A percentile compares a stretch with the other conserved stretches of the same genome.
Conservation (phyloP, 2,113 vertebrate genomes). For the Dissostichus mawsoni region DNA sequence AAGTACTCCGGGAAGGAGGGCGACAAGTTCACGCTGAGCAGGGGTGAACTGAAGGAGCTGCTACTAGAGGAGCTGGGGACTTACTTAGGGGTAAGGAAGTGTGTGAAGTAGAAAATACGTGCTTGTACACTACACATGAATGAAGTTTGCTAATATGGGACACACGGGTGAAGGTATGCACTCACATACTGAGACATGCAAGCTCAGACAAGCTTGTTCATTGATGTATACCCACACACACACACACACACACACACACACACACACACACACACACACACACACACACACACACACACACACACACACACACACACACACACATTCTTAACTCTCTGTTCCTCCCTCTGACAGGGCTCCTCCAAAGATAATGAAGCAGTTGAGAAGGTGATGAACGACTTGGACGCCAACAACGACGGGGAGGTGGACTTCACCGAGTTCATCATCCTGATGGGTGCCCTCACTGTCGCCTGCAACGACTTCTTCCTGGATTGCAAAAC, state of each 20-base stretch:
- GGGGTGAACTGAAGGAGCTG: constrained; percentile 88
- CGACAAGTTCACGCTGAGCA: constrained; percentile 88
- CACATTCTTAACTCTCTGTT: constrained; percentile 39
- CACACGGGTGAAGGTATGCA: constrained; percentile 51
- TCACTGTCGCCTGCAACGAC: constrained; percentile 88
- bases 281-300: constrained; percentile 1
- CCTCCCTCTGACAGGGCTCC: constrained; percentile 66
- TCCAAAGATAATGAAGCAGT: constrained; percentile 86
- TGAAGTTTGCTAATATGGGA: constrained; percentile 37
- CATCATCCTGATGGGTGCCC: constrained; percentile 87
- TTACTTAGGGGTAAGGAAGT: constrained; percentile 79
- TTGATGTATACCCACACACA: constrained; percentile 34
- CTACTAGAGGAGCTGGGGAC: constrained; percentile 86
- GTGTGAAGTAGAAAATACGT: constrained; percentile 28
- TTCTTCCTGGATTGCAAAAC: constrained; percentile 85
- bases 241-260: constrained; percentile 16
- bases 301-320: constrained; percentile 11
- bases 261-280: constrained; percentile 12
- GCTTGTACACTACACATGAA: constrained; percentile 26
- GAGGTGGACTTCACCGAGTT: constrained; percentile 90
- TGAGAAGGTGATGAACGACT: constrained; percentile 86
- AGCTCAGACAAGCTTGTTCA: constrained; percentile 53
- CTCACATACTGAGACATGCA: constrained; percentile 31
- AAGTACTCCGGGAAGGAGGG: constrained; percentile 90
- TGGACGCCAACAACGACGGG: constrained; percentile 87